Base-by-base conservation (phyloP, 1,140 invertebrate species). In the Phthorimaea operculella region DNA sequence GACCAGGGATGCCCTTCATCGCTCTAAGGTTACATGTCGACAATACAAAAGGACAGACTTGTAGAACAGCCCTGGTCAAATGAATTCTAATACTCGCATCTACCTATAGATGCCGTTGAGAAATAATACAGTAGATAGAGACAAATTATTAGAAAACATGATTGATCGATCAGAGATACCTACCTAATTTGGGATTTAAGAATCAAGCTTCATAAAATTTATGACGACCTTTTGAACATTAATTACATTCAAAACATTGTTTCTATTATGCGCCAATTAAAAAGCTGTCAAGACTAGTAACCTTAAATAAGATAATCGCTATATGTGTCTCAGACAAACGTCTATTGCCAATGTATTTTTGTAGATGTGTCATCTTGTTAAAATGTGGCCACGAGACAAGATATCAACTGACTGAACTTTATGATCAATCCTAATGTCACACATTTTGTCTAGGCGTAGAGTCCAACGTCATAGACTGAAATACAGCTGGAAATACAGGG, bases 281-380 rank as follows among this genome's bases (percentile, higher is more conserved):
- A 28, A 28, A 28, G 21, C 21, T 28, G 21, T 6, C 21, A 28
- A 28, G 21, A 28, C 21, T 4, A 28, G 21, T 28, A 28, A 28
- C 21, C 21, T 28, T 28, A 28, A 28, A 28, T 28, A n/a, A n/a
- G 21, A 28, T 28, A 28, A 28, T 28, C 21, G 21, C 21, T 36
- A 54, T 55, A 18, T 56, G 48, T 50, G 16, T 50, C 8, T 42
- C 39, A 47, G 16, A 6, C 6, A n/a, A 55, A 55, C 58, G 48
- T 50, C 58, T 54, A 59, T 57, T 70, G 63, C 63, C 57, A 66
- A 63, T 73, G 64, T 73, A 76, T 74, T 74, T 76, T 52, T 51
- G 68, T 76, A 63, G 68, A 64, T 78, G 73, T 72, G 74, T 79
- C 75, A 81, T 71, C 64, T 64, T 58, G 57, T 65, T 68, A 64